A percentile compares a stretch with the other conserved stretches of the same genome.
Conservation (phyloP, 1,140 invertebrate species). For the Eumeta japonica region DNA sequence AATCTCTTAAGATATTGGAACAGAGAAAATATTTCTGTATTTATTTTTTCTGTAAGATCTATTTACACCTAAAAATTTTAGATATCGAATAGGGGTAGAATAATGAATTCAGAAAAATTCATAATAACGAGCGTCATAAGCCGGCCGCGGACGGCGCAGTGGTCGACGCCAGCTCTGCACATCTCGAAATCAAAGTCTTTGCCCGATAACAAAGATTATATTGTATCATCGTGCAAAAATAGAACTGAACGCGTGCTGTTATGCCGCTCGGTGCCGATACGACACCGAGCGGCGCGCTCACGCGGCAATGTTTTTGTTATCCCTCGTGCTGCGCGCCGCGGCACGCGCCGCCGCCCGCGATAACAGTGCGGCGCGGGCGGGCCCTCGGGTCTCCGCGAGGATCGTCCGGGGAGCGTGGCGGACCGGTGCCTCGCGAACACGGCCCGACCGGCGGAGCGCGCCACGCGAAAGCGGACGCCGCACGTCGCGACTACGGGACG, state of each 20-base stretch:
- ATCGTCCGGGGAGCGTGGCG: constrained; percentile 14
- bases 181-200: no score
- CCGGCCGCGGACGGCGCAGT: no score
- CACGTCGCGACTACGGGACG: constrained; percentile 9
- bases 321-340: constrained; percentile 12
- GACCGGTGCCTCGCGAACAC: constrained; percentile 24
- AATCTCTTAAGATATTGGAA: no score
- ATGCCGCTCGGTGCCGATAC: constrained; percentile 20
- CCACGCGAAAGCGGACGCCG: constrained; percentile 7
- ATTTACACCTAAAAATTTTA: no score
- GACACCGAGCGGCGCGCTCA: constrained; percentile 30
- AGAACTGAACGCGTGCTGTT: constrained; percentile 39
- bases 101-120: no score
- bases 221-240: constrained; percentile 42
- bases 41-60: no score
- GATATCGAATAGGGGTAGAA: no score
- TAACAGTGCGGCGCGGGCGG: background rate
- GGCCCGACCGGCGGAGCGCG: constrained; percentile 5
- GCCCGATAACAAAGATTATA: constrained; percentile 46
- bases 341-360: background rate
- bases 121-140: no score
- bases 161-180: no score
- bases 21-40: no score
- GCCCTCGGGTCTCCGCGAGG: background rate
- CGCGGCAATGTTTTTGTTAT: constrained; percentile 54